These are phyloP conservation scores for Eristalis pertinax DNA, from an alignment of 2,888 invertebrate genomes.

Conservation along the genomic window DNA sequence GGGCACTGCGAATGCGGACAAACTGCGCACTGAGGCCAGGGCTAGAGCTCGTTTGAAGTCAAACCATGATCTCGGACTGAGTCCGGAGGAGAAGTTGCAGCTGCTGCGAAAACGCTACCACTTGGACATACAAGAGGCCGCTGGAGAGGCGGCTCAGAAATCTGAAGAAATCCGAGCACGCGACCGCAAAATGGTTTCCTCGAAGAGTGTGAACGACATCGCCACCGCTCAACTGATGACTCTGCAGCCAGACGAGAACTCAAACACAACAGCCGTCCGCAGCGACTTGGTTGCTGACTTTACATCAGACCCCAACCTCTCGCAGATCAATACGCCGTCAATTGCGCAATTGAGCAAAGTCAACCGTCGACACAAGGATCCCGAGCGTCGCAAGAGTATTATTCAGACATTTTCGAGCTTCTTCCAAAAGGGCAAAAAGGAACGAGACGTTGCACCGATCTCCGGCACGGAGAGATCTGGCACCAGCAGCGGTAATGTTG, in stretches of 20 bases:
- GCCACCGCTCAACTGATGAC: conserved; percentile 74
- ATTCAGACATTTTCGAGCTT: conserved; percentile 93
- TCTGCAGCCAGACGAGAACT: conserved; percentile 73
- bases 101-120: conserved; percentile 81
- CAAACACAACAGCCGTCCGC: conserved; percentile 72
- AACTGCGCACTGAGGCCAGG: conserved; percentile 85
- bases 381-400: conserved; percentile 89
- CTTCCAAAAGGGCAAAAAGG: conserved; percentile 88
- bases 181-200: conserved; percentile 80
- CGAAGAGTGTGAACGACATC: conserved; percentile 81
- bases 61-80: conserved; percentile 88
- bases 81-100: conserved; percentile 86
- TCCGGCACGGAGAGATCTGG: conserved; percentile 87
- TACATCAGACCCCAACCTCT: conserved; percentile 84
- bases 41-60: conserved; percentile 86
- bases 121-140: conserved; percentile 73
- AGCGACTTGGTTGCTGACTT: conserved; percentile 78
- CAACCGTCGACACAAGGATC: conserved; percentile 82
- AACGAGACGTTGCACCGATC: conserved; percentile 77
- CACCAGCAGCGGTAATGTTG: conserved; percentile 76
- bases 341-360: conserved; percentile 69
- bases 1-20: conserved; percentile 81
- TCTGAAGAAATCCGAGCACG: conserved; percentile 75
- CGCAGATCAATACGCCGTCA: conserved; percentile 75
- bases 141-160: conserved; percentile 62